Base-by-base conservation (phyloP, 2,888 invertebrate genomes). In the Andrena fulva region DNA sequence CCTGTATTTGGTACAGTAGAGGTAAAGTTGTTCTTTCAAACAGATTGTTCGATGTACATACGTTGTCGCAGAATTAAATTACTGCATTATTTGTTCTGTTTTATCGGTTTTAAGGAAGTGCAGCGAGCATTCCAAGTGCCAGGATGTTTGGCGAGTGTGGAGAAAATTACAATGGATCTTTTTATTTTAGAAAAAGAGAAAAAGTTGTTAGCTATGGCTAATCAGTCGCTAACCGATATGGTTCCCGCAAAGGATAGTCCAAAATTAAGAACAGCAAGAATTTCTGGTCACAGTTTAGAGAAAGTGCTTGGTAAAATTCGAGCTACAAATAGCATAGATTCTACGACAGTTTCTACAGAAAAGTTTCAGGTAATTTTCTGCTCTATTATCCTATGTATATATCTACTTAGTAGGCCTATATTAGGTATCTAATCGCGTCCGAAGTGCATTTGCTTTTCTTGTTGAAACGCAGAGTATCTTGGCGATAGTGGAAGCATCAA, bases 401-500 rank as follows among this genome's bases (percentile, higher is more conserved):
- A 6, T 52, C 7, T 7, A 12, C 10, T 42, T 42, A 52, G 2
- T 7, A n/a, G 52, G 8, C 2, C 60, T 24, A 20, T 16, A 52
- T n/a, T 29, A 24, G 33, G 24, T 16, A 67, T 66, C 62, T 66
- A 35, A 42, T 35, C 48, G 63, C 60, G 62, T 56, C 7, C 29
- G 8, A 35, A 69, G 59, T 31, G 12, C 8, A 6, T 42, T 24
- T 35, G 1, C 10, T 12, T 31, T 56, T 84, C 60, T 1, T 1
- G 3, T 4, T 42, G 42, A 42, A 10, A 77, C 24, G 3, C 93
- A 95, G 93, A 91, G 94, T 83, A 94, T 94, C 69, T 87, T 95
- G 87, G 95, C 95, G 2, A 95, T 96, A 16, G 95, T 95, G 6
- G 96, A 96, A 88, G 94, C 96, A 0, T 88, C 96, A 24, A 96